These are phyloP conservation scores for Okapia johnstoni DNA, from an alignment of 2,113 vertebrate genomes.

Conservation along the genomic window DNA sequence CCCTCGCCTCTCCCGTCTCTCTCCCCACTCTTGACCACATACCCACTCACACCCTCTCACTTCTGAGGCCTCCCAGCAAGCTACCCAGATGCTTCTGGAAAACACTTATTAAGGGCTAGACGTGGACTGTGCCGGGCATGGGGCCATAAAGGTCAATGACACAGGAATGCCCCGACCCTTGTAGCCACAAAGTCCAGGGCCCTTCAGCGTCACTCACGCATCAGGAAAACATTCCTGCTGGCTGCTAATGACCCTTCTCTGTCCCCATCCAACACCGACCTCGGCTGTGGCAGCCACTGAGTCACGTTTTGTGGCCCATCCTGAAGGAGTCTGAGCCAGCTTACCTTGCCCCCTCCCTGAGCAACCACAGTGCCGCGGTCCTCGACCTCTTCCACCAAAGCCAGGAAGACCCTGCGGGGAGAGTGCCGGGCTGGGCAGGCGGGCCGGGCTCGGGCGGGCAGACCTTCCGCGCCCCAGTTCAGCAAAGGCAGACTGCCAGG, in stretches of 20 bases:
- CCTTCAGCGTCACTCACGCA: background rate
- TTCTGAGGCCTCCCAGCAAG: background rate
- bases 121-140: background rate
- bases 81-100: background rate
- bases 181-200: background rate
- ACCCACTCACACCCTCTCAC: background rate
- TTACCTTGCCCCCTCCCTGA: slow-evolving; percentile 97
- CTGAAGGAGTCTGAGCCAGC: background rate
- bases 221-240: background rate
- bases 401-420: slow-evolving; percentile 90
- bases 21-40: background rate
- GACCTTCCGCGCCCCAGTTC: accelerated
- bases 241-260: no score
- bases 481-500: background rate
- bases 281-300: background rate
- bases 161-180: no score
- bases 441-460: background rate
- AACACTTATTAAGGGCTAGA: background rate
- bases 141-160: background rate
- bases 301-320: background rate
- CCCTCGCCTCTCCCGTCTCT: background rate
- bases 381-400: slow-evolving; percentile 91
- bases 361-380: slow-evolving; percentile 94
- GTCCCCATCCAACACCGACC: background rate
- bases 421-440: accelerated